phyloP scores from a whole-genome alignment of 2,797 vertebrate genomes.

The Borostomias antarcticus region DNA sequence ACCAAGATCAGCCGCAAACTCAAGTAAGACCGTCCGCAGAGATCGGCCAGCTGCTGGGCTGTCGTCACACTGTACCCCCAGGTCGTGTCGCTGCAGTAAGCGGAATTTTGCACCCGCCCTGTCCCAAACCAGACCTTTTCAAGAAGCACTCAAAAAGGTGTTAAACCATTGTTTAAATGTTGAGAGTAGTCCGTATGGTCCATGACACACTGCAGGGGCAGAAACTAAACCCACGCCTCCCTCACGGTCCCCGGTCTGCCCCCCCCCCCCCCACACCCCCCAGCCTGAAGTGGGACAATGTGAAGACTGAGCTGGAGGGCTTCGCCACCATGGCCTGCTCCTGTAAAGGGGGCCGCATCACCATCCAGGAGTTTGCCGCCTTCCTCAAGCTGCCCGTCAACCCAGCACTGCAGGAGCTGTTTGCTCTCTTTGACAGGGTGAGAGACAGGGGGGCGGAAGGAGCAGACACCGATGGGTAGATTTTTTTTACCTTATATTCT shows the following conservation, averaged over 20 bases:
- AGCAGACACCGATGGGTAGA: neutral
- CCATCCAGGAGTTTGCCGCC: constrained; percentile 87
- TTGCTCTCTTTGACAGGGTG: constrained; percentile 95
- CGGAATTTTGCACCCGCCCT: too few species aligned
- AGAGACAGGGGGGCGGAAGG: constrained; percentile 49
- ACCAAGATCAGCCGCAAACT: constrained; percentile 97
- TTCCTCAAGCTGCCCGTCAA: constrained; percentile 91
- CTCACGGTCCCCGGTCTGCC: constrained; percentile 22
- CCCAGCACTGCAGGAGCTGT: constrained; percentile 86
- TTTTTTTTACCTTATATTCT: neutral
- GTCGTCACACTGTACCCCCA: neutral
- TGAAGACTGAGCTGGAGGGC: constrained; percentile 87
- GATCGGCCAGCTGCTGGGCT: neutral
- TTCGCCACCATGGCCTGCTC: constrained; percentile 87
- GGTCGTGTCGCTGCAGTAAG: too few species aligned
- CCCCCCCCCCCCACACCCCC: constrained; percentile 4
- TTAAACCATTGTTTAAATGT: too few species aligned
- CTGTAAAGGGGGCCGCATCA: constrained; percentile 92
- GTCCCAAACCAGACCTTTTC: too few species aligned
- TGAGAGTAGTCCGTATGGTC: too few species aligned
- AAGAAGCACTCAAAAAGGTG: too few species aligned
- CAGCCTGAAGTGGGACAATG: constrained; percentile 91
- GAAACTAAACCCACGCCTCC: neutral
- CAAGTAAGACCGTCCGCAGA: constrained; percentile 76
- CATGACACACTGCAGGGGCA: too few species aligned